Base-by-base conservation (phyloP, 2,113 vertebrate species). In the Maccullochella peelii region DNA sequence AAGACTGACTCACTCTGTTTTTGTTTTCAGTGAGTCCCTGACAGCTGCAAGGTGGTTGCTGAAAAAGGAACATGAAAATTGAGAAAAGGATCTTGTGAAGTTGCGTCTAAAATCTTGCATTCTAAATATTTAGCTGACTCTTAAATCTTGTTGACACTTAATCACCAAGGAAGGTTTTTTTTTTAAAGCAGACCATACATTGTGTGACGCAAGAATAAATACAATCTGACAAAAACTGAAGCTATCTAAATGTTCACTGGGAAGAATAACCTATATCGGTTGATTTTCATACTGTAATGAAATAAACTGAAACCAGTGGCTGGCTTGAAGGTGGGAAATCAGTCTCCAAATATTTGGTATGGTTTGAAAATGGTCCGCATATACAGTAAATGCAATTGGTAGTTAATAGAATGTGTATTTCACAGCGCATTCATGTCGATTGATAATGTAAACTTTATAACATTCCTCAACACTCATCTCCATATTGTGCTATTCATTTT, bases 51-150 rank as follows among this genome's bases (percentile, higher is more conserved):
- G 59, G 14, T n/a, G 6, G 30, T 49, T 27, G 47, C 6, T 21
- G 23, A 44, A 44, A 33, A 40, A 49, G 47, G 2, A 49, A 49
- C 47, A 49, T 38, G n/a, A 47, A 47, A 47, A 47, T 1, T 66
- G 10, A 79, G 14, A 25, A 79, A 78, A 59, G 30, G 30, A 61
- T n/a, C 10, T 71, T n/a, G 20, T 21, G 54, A 71, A 30, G 30
- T 27, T 40, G 57, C n/a, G 30, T 47, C 52, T 21, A n/a, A 70
- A 61, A 27, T 50, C 30, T 9, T 27, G 3, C 40, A 25, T 61
- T 50, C 23, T 11, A 49, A 40, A 52, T 38, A 20, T 38, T 0
- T 33, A 62, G 25, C 4, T 23, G 12, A 59, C 38, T 23, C 70
- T 27, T 10, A 21, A 21, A 18, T 25, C 71, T 33, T 10, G 30